A percentile compares a stretch with the other conserved stretches of the same genome.
Evolutionary conservation across 2,113 vertebrate species (phyloP).

Genomic region (Chionodraco myersi): DNA sequence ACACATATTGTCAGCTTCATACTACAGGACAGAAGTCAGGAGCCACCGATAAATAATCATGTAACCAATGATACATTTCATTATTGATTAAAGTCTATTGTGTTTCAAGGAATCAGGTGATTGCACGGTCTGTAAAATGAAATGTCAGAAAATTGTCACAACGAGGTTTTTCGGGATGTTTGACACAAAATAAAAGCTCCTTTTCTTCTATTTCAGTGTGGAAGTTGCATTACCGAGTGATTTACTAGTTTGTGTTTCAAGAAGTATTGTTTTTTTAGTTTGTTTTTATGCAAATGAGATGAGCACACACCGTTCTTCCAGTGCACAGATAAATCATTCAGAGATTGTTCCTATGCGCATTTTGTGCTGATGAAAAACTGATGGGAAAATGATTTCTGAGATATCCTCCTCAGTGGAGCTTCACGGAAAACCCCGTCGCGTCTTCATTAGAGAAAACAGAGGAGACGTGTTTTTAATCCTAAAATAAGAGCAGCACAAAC

Average conservation of each 20-base stretch:
- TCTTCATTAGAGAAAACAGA: constrained; percentile 24
- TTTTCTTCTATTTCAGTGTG: no score
- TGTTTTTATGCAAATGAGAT: no score
- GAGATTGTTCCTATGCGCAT: background rate
- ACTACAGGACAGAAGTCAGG: background rate
- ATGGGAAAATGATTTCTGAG: background rate
- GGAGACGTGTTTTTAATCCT: background rate
- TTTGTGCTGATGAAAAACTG: background rate
- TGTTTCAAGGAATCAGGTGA: no score
- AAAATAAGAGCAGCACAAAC: background rate
- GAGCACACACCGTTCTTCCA: background rate
- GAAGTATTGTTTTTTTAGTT: no score
- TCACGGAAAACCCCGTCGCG: background rate
- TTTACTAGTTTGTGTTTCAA: no score
- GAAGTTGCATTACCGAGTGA: no score
- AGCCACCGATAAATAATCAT: background rate
- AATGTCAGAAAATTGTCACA: background rate
- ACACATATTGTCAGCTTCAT: background rate
- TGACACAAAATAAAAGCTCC: no score
- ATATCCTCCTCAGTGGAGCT: constrained; percentile 15
- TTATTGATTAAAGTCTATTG: background rate
- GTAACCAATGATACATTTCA: background rate
- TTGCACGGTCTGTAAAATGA: background rate
- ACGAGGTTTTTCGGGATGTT: no score
- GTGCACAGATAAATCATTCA: background rate